Evolutionary conservation across 1,140 invertebrate genomes (phyloP).

Genomic region (Danaus plexippus): DNA sequence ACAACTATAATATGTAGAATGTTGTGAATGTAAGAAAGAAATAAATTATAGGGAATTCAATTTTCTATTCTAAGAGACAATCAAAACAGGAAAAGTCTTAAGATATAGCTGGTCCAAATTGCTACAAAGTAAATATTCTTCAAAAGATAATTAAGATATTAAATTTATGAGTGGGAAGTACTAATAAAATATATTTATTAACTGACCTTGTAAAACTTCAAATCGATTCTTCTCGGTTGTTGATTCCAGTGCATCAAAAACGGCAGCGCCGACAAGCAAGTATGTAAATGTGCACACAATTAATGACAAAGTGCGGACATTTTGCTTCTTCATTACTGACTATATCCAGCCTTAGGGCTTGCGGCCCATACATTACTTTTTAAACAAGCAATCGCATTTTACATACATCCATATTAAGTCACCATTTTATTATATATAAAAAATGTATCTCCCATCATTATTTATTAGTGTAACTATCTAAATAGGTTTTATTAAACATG

Average conservation of each 20-base stretch:
- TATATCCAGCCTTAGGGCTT: conserved; percentile 56
- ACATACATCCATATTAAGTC: conserved; percentile 22
- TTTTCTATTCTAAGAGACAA: no score
- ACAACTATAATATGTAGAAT: no score
- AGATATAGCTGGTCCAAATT: no score
- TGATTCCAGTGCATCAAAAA: conserved; percentile 98
- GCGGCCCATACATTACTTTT: conserved; percentile 41
- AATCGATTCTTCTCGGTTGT: conserved; percentile 91
- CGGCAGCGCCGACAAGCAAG: conserved; percentile 97
- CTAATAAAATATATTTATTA: no score
- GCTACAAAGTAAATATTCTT: no score
- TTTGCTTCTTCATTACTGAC: conserved; percentile 92
- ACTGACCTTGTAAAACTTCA: conserved; percentile 84
- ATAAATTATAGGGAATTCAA: no score
- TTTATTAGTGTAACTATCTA: not conserved
- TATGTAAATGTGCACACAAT: conserved; percentile 99
- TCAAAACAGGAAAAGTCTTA: no score
- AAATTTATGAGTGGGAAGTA: no score
- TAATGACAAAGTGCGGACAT: conserved; percentile 97
- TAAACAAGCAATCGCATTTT: conserved; percentile 35
- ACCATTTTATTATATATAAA: conserved; percentile 18
- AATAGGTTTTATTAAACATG: conserved; percentile 1
- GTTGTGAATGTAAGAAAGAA: no score
- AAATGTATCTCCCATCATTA: not conserved
- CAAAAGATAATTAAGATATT: no score